Evolutionary conservation across 2,113 vertebrate species (phyloP).

Genomic region (Perca flavescens): DNA sequence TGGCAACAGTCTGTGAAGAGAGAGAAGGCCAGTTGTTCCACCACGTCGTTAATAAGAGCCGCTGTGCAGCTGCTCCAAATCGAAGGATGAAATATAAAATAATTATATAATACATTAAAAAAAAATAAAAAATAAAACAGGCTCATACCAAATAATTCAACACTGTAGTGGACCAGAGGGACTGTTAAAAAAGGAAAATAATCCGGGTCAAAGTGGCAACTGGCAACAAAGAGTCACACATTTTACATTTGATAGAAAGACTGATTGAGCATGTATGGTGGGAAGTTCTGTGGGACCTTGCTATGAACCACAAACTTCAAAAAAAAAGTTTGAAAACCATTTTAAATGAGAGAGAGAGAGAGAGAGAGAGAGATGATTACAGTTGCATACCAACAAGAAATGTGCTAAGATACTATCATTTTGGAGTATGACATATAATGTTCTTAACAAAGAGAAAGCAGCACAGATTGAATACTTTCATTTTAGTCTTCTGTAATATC

Average conservation of each 20-base stretch:
- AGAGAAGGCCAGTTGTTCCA: slow-evolving; percentile 75
- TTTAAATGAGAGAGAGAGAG: slow-evolving; percentile 81
- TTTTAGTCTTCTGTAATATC: not conserved
- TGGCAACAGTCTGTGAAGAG: slow-evolving; percentile 81
- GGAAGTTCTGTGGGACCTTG: slow-evolving; percentile 34
- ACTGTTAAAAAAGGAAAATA: slow-evolving; percentile 34
- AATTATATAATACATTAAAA: slow-evolving; percentile 69
- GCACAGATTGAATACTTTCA: not conserved
- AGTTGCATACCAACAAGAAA: not conserved
- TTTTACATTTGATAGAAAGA: slow-evolving; percentile 52
- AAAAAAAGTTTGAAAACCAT: slow-evolving; percentile 92
- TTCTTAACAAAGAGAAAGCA: not conserved
- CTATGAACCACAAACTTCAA: slow-evolving; percentile 89
- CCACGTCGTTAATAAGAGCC: slow-evolving; percentile 82
- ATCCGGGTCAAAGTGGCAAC: slow-evolving; percentile 75
- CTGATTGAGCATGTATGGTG: slow-evolving; percentile 26
- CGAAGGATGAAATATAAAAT: slow-evolving; percentile 71
- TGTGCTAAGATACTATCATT: not conserved
- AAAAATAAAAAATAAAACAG: slow-evolving; percentile 81
- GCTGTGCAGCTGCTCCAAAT: slow-evolving; percentile 89
- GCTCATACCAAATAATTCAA: slow-evolving; percentile 81
- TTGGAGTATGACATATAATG: not conserved
- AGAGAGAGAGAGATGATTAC: slow-evolving; percentile 86
- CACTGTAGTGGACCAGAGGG: slow-evolving; percentile 77
- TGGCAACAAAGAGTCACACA: slow-evolving; percentile 45